Evolutionary conservation across 2,113 vertebrate species (phyloP).

Genomic region (Scomber colias): DNA sequence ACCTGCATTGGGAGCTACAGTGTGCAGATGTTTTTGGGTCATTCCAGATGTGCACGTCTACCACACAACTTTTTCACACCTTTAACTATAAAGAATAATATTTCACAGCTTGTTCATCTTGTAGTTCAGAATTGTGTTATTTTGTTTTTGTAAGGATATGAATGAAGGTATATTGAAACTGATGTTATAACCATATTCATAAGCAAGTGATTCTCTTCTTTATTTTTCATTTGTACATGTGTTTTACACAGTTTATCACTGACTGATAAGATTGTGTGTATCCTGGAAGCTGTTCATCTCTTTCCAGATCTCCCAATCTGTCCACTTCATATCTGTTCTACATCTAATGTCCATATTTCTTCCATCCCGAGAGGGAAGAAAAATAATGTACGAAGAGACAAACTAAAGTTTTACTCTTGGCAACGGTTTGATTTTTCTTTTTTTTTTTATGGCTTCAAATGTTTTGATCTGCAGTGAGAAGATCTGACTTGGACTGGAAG

Average conservation of each 20-base stretch:
- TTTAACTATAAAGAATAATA: no score
- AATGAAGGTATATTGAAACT: no score
- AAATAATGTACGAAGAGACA: not conserved
- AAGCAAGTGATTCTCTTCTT: no score
- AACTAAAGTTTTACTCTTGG: not conserved
- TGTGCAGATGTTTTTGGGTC: no score
- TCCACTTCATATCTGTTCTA: slow-evolving; percentile 19
- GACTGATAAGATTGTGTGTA: no score
- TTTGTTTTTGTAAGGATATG: no score
- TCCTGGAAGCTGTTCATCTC: not conserved
- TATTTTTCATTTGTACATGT: not conserved
- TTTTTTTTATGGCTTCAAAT: not conserved
- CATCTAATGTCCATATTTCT: slow-evolving; percentile 5
- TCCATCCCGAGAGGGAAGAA: not conserved
- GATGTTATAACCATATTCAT: no score
- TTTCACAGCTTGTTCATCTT: no score
- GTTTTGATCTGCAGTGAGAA: not conserved
- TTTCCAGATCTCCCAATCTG: slow-evolving; percentile 2
- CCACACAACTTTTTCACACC: no score
- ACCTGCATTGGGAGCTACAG: no score
- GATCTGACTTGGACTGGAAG: not conserved
- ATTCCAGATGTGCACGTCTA: no score
- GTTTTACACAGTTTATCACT: not conserved
- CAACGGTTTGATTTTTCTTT: not conserved
- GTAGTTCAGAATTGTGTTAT: not conserved